These are phyloP conservation scores for Coptodon rendalli DNA, from an alignment of 2,113 vertebrate species.

Conservation along the genomic window DNA sequence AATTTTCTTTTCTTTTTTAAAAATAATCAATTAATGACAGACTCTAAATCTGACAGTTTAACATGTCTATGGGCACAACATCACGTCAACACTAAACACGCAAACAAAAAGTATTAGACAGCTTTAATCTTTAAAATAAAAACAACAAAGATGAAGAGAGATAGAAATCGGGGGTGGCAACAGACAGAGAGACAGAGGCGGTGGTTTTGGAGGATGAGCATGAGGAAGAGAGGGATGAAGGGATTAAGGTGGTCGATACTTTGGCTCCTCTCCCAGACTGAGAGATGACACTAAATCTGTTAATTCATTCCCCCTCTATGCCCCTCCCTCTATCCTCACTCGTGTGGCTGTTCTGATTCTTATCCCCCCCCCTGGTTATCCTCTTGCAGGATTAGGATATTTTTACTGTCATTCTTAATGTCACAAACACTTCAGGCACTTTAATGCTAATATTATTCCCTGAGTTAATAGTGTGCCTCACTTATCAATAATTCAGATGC, in stretches of 20 bases:
- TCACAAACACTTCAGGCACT: neutral
- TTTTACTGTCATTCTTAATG: neutral
- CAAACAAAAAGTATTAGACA: slow-evolving; percentile 31
- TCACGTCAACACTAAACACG: neutral
- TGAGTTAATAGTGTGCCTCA: neutral
- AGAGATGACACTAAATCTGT: slow-evolving; percentile 77
- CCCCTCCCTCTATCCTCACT: neutral
- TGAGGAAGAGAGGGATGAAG: slow-evolving; percentile 60
- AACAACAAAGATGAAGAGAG: slow-evolving; percentile 2
- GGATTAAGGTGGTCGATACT: slow-evolving; percentile 72
- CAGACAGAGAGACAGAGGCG: slow-evolving; percentile 25
- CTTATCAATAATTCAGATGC: neutral
- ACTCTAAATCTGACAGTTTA: neutral
- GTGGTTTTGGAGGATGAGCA: slow-evolving; percentile 31
- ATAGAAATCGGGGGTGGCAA: slow-evolving; percentile 15
- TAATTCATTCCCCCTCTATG: slow-evolving; percentile 50
- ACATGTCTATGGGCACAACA: neutral
- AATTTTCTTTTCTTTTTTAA: neutral
- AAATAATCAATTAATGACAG: neutral
- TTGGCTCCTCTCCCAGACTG: slow-evolving; percentile 68
- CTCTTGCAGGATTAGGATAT: slow-evolving; percentile 1
- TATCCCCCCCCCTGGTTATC: neutral
- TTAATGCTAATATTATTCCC: neutral
- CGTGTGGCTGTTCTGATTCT: neutral
- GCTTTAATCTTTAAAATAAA: slow-evolving; percentile 42